Percentiles rank a stretch among this genome's conserved stretches.
Evolutionary conservation across 2,888 invertebrate species (phyloP).

Genomic region (Caenorhabditis sp.): DNA sequence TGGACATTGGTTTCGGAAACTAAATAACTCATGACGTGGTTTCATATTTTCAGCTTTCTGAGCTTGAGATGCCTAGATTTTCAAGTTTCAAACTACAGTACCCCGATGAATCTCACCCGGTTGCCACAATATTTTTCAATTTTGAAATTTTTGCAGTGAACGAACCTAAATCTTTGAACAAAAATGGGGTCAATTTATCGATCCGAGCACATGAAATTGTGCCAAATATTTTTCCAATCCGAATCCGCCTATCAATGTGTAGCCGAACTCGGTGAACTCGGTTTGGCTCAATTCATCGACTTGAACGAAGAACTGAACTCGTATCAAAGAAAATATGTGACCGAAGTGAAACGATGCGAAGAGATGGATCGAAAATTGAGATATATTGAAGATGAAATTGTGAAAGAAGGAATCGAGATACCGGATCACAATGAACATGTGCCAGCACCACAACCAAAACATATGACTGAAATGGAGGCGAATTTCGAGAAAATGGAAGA

Average conservation of each 20-base stretch:
- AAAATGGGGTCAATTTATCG: conserved; percentile 65
- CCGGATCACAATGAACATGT: conserved; percentile 52
- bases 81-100: too few species aligned
- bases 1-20: too few species aligned
- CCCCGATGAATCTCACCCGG: too few species aligned
- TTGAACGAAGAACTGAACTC: conserved; percentile 63
- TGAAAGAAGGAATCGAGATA: conserved; percentile 49
- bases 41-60: too few species aligned
- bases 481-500: conserved; percentile 67
- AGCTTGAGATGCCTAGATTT: too few species aligned
- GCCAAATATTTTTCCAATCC: conserved; percentile 68
- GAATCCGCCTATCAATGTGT: conserved; percentile 67
- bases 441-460: conserved; percentile 61
- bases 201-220: conserved; percentile 65
- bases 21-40: too few species aligned
- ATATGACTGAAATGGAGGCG: conserved; percentile 64
- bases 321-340: conserved; percentile 65
- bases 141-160: background rate
- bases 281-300: conserved; percentile 66
- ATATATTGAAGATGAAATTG: conserved; percentile 57
- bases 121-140: too few species aligned
- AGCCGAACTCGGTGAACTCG: conserved; percentile 65
- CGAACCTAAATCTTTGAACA: background rate
- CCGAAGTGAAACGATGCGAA: conserved; percentile 64
- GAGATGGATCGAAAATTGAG: conserved; percentile 65